Conservation (phyloP, 2,113 vertebrate species). For the Passerina amoena region DNA sequence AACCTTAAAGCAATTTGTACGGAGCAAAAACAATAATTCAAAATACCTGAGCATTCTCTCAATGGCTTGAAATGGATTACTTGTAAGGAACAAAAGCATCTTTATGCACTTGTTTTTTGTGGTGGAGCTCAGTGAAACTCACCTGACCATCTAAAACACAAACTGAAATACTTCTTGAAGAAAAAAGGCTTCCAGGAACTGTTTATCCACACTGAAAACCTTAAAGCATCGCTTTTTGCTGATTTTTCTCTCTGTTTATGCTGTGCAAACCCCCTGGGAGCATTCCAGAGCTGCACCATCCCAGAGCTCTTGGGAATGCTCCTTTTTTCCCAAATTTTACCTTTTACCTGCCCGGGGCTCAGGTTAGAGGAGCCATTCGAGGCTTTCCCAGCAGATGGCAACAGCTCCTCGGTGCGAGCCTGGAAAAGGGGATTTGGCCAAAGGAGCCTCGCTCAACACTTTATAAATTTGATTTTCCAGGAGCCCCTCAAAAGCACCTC, state of each 20-base stretch:
- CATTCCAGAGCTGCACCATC: accelerated
- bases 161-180: too few relatives aligned
- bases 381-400: constrained; percentile 70
- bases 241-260: background rate
- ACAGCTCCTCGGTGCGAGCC: constrained; percentile 36
- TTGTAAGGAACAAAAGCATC: background rate
- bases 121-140: accelerated
- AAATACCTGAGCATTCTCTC: background rate
- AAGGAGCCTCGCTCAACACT: background rate
- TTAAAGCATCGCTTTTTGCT: background rate
- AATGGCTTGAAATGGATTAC: background rate
- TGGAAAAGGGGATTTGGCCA: background rate
- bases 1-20: background rate
- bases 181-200: background rate
- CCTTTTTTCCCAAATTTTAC: background rate
- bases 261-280: background rate
- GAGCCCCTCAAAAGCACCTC: accelerated
- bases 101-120: background rate
- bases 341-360: background rate
- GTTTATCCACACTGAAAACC: background rate
- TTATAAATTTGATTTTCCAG: accelerated
- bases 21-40: background rate
- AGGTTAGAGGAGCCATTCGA: background rate
- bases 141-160: background rate
- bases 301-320: background rate